A percentile compares a stretch with the other conserved stretches of the same genome.
Conservation (phyloP, 2,113 vertebrate genomes). For the Columba janthina region DNA sequence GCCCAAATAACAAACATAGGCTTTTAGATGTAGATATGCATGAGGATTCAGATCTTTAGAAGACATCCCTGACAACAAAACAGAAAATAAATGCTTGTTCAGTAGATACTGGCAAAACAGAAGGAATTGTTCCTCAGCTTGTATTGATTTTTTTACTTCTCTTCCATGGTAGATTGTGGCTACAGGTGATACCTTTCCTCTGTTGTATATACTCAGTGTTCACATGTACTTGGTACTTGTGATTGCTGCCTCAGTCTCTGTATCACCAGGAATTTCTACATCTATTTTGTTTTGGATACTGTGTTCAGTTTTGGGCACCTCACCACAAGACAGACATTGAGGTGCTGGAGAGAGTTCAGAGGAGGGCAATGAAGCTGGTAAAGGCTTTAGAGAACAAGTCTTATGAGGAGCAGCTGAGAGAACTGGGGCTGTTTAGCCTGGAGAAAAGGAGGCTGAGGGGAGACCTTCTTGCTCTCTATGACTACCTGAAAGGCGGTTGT, state of each 20-base stretch:
- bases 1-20: not conserved
- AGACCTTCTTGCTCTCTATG: too few species aligned
- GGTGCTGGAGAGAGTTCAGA: too few species aligned
- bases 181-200: not conserved
- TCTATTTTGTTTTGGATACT: not conserved
- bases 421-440: too few species aligned
- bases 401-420: too few species aligned
- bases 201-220: not conserved
- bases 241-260: not conserved
- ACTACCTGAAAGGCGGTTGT: too few species aligned
- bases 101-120: not conserved
- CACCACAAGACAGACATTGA: too few species aligned
- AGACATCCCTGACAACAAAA: not conserved
- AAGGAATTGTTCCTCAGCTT: not conserved
- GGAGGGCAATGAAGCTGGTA: too few species aligned
- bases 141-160: not conserved
- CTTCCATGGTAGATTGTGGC: not conserved
- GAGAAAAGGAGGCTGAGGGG: too few species aligned
- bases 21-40: not conserved
- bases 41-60: not conserved
- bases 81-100: not conserved
- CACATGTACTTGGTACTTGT: not conserved
- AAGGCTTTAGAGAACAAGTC: too few species aligned
- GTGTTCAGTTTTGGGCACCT: too few species aligned
- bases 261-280: not conserved